phyloP scores from a whole-genome alignment of 1,140 invertebrate species.

The Drosophila leontia region DNA sequence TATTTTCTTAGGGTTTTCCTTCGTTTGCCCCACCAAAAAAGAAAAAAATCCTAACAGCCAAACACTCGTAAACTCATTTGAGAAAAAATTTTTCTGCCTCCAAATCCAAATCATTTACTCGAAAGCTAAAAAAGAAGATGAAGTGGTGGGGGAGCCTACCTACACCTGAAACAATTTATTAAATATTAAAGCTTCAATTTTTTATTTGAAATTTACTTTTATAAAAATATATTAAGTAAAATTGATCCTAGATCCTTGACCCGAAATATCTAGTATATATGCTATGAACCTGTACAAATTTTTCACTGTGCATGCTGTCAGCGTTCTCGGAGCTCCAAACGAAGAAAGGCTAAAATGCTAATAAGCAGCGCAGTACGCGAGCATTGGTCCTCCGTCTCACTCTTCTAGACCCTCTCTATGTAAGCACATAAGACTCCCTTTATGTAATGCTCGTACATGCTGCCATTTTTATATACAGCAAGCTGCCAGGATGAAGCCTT shows the following conservation, averaged over 20 bases:
- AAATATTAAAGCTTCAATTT: neutral
- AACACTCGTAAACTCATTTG: constrained; percentile 83
- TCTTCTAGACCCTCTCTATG: constrained; percentile 43
- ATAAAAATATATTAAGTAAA: neutral
- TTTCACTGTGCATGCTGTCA: constrained; percentile 20
- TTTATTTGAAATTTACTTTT: neutral
- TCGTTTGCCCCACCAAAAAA: constrained; percentile 16
- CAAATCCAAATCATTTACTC: constrained; percentile 77
- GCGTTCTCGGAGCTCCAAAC: constrained; percentile 32
- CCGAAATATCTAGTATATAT: neutral
- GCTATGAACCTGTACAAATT: neutral
- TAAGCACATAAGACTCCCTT: constrained; percentile 75
- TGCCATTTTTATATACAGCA: constrained; percentile 70
- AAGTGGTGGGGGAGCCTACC: neutral
- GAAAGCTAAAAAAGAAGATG: constrained; percentile 54
- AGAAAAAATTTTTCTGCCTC: constrained; percentile 49
- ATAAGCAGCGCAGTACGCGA: constrained; percentile 68
- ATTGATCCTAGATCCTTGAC: too few species aligned
- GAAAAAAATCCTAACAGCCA: constrained; percentile 64
- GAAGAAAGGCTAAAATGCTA: constrained; percentile 82
- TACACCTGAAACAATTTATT: constrained; percentile 15
- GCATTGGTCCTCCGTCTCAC: constrained; percentile 33
- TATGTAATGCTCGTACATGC: constrained; percentile 69
- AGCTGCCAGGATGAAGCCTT: constrained; percentile 70
- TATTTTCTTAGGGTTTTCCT: constrained; percentile 40